A percentile compares a stretch with the other conserved stretches of the same genome.
These are phyloP conservation scores for Ephialtes manifestator DNA, from an alignment of 2,888 invertebrate genomes.

Conservation along the genomic window DNA sequence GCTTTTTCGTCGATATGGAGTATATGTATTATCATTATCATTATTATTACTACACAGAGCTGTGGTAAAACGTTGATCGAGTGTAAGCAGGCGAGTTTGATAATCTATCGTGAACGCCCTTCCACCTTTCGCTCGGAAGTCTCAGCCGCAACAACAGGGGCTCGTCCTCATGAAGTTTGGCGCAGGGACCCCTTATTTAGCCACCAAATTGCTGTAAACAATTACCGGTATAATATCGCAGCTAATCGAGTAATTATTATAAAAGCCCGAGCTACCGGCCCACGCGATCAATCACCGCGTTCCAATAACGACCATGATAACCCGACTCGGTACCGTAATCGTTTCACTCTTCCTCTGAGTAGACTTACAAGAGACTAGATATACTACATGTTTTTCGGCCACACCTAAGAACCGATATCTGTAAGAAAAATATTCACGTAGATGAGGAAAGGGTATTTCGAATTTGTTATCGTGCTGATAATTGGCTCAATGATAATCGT, in stretches of 20 bases:
- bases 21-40: slow-evolving; percentile 10
- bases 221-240: slow-evolving; percentile 78
- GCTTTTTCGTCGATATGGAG: slow-evolving; percentile 12
- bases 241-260: slow-evolving; percentile 83
- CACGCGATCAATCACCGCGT: slow-evolving; percentile 82
- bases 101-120: slow-evolving; percentile 41
- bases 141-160: slow-evolving; percentile 17
- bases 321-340: slow-evolving; percentile 48
- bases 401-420: slow-evolving; percentile 72
- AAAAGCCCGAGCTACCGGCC: slow-evolving; percentile 77
- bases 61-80: slow-evolving; percentile 4
- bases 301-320: slow-evolving; percentile 76
- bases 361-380: background rate
- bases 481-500: background rate
- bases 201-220: slow-evolving; percentile 77
- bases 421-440: background rate
- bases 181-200: slow-evolving; percentile 71
- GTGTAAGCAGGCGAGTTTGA: slow-evolving; percentile 3
- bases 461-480: background rate
- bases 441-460: background rate
- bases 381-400: slow-evolving; percentile 52
- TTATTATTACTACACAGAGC: background rate
- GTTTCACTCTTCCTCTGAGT: slow-evolving; percentile 13
- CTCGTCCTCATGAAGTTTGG: slow-evolving; percentile 25
- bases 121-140: slow-evolving; percentile 11